A percentile compares a stretch with the other conserved stretches of the same genome.
Evolutionary conservation across 2,797 vertebrate genomes (phyloP).

Genomic region (Lacerta bilineata): DNA sequence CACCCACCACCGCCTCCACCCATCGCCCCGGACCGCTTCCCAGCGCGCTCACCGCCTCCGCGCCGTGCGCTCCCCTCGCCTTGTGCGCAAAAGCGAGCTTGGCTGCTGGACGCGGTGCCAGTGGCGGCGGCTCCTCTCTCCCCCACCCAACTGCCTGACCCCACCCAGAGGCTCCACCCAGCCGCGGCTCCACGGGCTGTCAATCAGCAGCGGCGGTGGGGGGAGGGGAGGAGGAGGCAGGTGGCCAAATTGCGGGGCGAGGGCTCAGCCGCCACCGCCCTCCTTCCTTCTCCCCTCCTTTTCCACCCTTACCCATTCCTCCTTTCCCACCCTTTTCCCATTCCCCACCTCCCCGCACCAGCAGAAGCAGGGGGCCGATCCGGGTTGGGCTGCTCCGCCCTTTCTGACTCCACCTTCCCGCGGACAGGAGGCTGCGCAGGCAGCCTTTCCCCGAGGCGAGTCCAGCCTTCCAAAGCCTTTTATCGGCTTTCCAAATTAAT

Average conservation of each 20-base stretch:
- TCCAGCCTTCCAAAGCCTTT: too few relatives aligned
- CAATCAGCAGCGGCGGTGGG: conserved; percentile 68
- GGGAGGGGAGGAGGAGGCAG: not conserved
- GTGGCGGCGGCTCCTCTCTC: conserved; percentile 73
- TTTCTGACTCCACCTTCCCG: conserved; percentile 26
- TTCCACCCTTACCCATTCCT: conserved; percentile 61
- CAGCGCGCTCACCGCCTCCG: not conserved
- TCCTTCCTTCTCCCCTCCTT: conserved; percentile 40
- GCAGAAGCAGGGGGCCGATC: conserved; percentile 14
- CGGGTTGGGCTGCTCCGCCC: not conserved
- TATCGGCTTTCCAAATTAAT: too few relatives aligned
- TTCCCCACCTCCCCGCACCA: not conserved
- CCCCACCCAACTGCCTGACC: conserved; percentile 90
- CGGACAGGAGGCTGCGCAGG: conserved; percentile 1
- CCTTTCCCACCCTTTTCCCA: too few relatives aligned
- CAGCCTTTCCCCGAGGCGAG: not conserved
- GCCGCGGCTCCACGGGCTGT: conserved; percentile 77
- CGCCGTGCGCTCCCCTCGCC: not conserved
- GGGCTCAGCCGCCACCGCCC: not conserved
- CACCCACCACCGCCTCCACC: not conserved
- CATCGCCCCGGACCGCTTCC: not conserved
- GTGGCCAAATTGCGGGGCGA: not conserved
- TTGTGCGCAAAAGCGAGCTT: not conserved
- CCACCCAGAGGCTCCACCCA: conserved; percentile 95
- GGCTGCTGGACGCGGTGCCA: not conserved